Evolutionary conservation across 2,888 invertebrate genomes (phyloP), one percentile per base, ranked within the genome.

Genomic region (Chrysomela aeneicollis): DNA sequence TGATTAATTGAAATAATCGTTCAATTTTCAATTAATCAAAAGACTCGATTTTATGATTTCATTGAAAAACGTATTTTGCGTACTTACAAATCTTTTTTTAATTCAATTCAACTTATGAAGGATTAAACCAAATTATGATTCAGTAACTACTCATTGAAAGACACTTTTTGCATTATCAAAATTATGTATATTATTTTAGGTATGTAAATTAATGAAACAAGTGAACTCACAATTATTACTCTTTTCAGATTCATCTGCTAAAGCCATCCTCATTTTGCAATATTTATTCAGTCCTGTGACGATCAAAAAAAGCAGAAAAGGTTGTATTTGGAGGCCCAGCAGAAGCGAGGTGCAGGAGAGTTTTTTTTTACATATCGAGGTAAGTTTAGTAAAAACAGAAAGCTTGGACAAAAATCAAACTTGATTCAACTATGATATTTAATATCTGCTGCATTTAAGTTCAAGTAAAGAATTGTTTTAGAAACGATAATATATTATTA

Each of bases 211-310:
- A 1, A 54, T 54, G 15, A 10, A 54, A 1, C 32, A 54, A 54
- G 18, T 21, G 22, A 22, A 4, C 6, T 21, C 18, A 26, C 30
- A n/a, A 55, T 35, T 37, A 42, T 37, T 12, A n/a, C n/a, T n/a
- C 55, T 42, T 46, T 58, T 58, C 58, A 58, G 58, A 58, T 58
- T 15, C 46, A 17, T 47, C 26, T 30, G 22, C 47, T 26, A n/a
- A 58, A 22, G 58, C 58, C 18, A 22, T 58, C 47, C 21, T 46
- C n/a, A 58, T 47, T 22, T 46, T 58, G 26, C 47, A 22, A 22
- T 58, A 26, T 30, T 30, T 58, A 26, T 58, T 58, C 30, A 26
- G 22, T 47, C 47, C 58, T n/a, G 47, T 46, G 30, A 58, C 46
- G 8, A 12, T 58, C 18, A 58, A 55, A 55, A 55, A 55, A 55